Evolutionary conservation across 2,113 vertebrate genomes (phyloP).

Genomic region (Puffinus mauretanicus): DNA sequence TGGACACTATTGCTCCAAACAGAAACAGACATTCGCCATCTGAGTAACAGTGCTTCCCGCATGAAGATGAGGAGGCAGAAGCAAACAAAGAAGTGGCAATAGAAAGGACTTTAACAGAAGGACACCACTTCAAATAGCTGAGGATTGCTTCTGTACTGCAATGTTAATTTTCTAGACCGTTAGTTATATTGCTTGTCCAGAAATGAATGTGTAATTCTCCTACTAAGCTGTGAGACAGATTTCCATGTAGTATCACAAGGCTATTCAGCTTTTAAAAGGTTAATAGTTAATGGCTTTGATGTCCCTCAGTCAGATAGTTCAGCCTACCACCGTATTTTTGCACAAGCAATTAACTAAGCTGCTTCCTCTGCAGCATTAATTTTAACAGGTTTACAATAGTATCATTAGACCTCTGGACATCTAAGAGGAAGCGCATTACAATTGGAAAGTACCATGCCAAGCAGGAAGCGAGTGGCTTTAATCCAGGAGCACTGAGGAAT

Average conservation of each 20-base stretch:
- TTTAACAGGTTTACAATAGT: conserved; percentile 67
- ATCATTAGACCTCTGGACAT: conserved; percentile 49
- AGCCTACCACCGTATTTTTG: conserved; percentile 17
- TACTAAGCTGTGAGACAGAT: not conserved
- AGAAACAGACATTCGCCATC: not conserved
- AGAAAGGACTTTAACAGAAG: not conserved
- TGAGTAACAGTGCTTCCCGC: not conserved
- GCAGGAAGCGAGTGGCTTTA: conserved; percentile 51
- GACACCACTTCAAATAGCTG: not conserved
- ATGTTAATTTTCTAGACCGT: not conserved
- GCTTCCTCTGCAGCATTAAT: conserved; percentile 60
- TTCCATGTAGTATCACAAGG: not conserved
- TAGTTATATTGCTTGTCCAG: not conserved
- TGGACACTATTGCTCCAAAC: not conserved
- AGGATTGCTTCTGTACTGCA: not conserved
- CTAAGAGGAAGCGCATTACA: conserved; percentile 48
- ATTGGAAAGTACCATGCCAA: conserved; percentile 34
- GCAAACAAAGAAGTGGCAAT: not conserved
- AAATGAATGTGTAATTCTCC: not conserved
- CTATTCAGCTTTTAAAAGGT: not conserved
- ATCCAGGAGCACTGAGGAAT: conserved; percentile 42
- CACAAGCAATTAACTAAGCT: conserved; percentile 53
- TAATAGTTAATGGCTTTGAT: conserved; percentile 14
- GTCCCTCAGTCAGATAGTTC: not conserved
- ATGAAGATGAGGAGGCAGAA: not conserved